Conservation (phyloP, 2,888 invertebrate species). For the Leptinotarsa juncta region DNA sequence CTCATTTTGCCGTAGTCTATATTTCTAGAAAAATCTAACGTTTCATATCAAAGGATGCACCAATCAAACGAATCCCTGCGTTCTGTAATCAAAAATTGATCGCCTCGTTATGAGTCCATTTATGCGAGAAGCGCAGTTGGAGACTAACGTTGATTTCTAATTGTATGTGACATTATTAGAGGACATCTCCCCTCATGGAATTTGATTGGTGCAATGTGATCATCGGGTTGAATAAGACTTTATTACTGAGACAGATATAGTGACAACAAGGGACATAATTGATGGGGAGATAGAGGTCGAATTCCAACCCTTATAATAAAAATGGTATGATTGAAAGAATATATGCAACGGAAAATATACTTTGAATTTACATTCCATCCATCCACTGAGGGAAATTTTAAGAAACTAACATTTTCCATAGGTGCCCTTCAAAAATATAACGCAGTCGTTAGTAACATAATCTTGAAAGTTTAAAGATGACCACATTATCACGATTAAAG, state of each 20-base stretch:
- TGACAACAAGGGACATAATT: not conserved
- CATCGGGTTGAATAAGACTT: not conserved
- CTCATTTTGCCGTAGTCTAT: not conserved
- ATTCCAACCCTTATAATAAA: conserved; percentile 3
- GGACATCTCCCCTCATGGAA: not conserved
- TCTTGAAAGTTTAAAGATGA: too few relatives aligned
- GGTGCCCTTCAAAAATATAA: too few relatives aligned
- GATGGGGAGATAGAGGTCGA: not conserved
- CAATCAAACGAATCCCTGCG: not conserved
- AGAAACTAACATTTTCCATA: too few relatives aligned
- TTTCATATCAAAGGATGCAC: conserved; percentile 8
- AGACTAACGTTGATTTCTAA: not conserved
- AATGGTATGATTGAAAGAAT: too few relatives aligned
- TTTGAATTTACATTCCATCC: too few relatives aligned
- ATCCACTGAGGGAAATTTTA: too few relatives aligned
- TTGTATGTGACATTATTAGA: not conserved
- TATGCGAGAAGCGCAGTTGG: not conserved
- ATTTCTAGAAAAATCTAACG: not conserved
- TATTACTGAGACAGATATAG: not conserved
- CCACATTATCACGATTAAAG: too few relatives aligned
- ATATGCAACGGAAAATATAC: too few relatives aligned
- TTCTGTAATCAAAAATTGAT: not conserved
- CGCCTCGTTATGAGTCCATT: not conserved
- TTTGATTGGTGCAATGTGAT: not conserved
- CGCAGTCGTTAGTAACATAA: too few relatives aligned